These are phyloP conservation scores for Podarcis raffonei DNA, from an alignment of 2,113 vertebrate species.

Conservation along the genomic window DNA sequence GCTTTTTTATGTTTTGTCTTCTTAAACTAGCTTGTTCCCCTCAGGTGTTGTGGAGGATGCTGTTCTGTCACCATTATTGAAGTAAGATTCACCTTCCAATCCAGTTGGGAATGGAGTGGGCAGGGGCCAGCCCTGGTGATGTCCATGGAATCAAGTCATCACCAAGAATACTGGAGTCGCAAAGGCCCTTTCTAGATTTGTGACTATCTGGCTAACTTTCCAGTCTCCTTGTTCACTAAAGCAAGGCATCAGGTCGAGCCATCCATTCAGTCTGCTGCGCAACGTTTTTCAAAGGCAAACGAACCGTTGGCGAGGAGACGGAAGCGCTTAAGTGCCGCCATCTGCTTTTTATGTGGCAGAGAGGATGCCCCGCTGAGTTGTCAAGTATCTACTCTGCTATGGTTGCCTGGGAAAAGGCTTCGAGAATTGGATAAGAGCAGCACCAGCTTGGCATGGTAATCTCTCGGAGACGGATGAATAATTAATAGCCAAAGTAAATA, in stretches of 20 bases:
- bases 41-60: no score
- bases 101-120: background rate
- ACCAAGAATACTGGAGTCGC: background rate
- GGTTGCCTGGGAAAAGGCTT: constrained; percentile 46
- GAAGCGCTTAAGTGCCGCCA: background rate
- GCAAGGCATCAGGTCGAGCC: background rate
- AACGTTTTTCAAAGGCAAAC: constrained; percentile 1
- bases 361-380: background rate
- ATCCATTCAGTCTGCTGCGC: background rate
- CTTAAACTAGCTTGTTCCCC: no score
- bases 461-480: constrained; percentile 59
- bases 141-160: no score
- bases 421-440: constrained; percentile 30
- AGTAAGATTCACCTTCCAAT: no score
- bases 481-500: constrained; percentile 70
- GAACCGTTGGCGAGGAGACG: background rate
- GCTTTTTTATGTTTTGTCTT: no score
- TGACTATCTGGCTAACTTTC: background rate
- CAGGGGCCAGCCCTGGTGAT: background rate
- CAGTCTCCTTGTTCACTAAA: background rate
- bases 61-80: no score
- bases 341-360: background rate
- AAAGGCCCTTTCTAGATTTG: background rate
- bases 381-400: background rate
- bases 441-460: constrained; percentile 18